Conservation (phyloP, 2,888 invertebrate species). For the Teinopalpus imperialis region DNA sequence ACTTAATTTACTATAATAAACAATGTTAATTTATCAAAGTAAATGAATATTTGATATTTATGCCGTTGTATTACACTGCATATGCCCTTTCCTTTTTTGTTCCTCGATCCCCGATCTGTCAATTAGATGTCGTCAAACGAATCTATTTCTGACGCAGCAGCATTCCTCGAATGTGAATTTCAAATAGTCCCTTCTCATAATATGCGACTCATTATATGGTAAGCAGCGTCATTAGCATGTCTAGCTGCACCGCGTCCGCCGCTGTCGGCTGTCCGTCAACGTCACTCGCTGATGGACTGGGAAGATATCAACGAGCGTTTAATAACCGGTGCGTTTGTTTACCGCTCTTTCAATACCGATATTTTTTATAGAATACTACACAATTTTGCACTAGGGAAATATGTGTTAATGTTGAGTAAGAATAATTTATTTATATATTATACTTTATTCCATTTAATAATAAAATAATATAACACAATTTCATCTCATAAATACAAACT, state of each 20-base stretch:
- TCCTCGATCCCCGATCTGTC: slow-evolving; percentile 18
- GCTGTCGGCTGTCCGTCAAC: slow-evolving; percentile 68
- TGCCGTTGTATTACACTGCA: no score
- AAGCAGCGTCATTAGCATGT: slow-evolving; percentile 77
- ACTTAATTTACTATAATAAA: no score
- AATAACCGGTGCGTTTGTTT: slow-evolving; percentile 2
- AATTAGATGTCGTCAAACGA: slow-evolving; percentile 33
- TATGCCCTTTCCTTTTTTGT: no score
- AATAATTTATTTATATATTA: no score
- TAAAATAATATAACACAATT: no score
- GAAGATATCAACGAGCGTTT: slow-evolving; percentile 22
- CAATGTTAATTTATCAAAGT: no score
- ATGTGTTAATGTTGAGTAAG: no score
- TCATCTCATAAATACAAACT: no score
- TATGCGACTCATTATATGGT: slow-evolving; percentile 73
- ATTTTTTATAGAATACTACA: no score
- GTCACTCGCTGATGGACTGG: slow-evolving; percentile 53
- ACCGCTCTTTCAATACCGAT: slow-evolving; percentile 2
- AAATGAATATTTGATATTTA: no score
- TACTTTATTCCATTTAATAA: no score
- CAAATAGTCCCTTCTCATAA: slow-evolving; percentile 48
- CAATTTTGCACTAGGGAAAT: no score
- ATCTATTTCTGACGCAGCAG: slow-evolving; percentile 40
- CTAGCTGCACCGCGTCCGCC: slow-evolving; percentile 52
- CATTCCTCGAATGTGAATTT: slow-evolving; percentile 46